Evolutionary conservation across 1,140 invertebrate species (phyloP).

Genomic region (Meloidogyne chitwoodi): DNA sequence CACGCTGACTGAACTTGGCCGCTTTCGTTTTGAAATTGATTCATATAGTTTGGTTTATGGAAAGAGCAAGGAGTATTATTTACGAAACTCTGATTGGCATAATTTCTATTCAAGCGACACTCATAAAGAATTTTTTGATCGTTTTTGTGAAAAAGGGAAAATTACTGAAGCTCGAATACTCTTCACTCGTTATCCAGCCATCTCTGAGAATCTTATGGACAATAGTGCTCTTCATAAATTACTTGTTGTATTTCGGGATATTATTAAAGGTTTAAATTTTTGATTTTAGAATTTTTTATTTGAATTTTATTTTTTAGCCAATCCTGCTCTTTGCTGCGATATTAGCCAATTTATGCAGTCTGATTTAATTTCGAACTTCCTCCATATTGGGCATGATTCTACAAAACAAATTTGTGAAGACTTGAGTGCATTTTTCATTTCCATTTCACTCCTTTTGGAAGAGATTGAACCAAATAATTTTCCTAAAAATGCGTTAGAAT

Average conservation of each 20-base stretch:
- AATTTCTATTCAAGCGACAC: slow-evolving; percentile 7
- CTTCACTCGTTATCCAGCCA: slow-evolving; percentile 15
- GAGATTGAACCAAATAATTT: slow-evolving; percentile 22
- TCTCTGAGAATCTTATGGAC: slow-evolving; percentile 1
- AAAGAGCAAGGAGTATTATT: background rate
- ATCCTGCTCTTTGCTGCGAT: background rate
- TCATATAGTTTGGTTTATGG: slow-evolving; percentile 22
- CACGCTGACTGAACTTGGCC: slow-evolving; percentile 19
- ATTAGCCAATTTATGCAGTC: slow-evolving; percentile 24
- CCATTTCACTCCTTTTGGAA: slow-evolving; percentile 19
- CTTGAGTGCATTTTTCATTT: slow-evolving; percentile 14
- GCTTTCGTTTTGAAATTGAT: slow-evolving; percentile 25
- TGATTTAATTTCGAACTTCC: slow-evolving; percentile 3
- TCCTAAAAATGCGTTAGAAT: slow-evolving; percentile 23
- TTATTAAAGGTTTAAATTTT: slow-evolving; percentile 2
- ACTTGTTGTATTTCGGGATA: background rate
- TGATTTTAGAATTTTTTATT: slow-evolving; percentile 2
- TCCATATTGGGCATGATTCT: background rate
- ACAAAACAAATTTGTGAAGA: slow-evolving; percentile 5
- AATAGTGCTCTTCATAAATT: background rate
- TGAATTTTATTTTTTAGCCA: slow-evolving; percentile 7
- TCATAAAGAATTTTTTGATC: slow-evolving; percentile 22
- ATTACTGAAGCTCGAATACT: slow-evolving; percentile 21
- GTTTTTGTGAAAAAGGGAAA: slow-evolving; percentile 14
- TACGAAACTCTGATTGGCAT: slow-evolving; percentile 5